These are phyloP conservation scores for Muschampia staudingeri DNA, from an alignment of 2,888 invertebrate genomes.

Conservation along the genomic window DNA sequence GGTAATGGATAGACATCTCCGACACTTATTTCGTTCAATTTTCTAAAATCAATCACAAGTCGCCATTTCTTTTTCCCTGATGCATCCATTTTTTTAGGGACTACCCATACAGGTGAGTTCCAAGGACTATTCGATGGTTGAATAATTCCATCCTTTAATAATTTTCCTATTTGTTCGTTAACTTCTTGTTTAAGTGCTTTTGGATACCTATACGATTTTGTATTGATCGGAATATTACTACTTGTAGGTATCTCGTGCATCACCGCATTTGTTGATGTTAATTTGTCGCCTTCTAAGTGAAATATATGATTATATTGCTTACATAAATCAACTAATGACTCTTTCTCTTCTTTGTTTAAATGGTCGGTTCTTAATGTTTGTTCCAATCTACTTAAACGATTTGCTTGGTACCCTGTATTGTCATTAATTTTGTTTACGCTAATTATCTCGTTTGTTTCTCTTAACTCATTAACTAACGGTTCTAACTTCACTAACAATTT, in stretches of 20 bases:
- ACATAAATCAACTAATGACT: not conserved
- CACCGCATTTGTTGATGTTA: not conserved
- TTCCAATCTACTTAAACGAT: not conserved
- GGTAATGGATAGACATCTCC: not conserved
- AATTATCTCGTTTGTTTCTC: not conserved
- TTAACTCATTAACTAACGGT: not conserved
- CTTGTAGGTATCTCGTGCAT: not conserved
- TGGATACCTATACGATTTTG: slow-evolving; percentile 3
- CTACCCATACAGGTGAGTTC: slow-evolving; percentile 64
- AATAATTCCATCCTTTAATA: slow-evolving; percentile 5
- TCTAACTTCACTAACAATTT: not conserved
- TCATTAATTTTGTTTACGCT: not conserved
- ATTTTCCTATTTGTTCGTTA: not conserved
- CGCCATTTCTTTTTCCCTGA: slow-evolving; percentile 64
- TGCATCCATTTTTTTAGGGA: slow-evolving; percentile 68
- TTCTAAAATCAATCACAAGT: slow-evolving; percentile 55
- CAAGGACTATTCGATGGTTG: slow-evolving; percentile 66
- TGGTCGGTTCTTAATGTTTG: not conserved
- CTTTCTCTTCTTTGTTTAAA: not conserved
- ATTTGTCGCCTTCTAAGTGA: not conserved
- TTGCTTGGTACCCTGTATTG: not conserved
- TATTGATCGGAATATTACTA: not conserved
- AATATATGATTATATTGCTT: not conserved
- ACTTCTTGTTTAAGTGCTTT: not conserved
- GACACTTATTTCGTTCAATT: not conserved